Evolutionary conservation across 2,797 vertebrate species (phyloP).

Genomic region (Coendou prehensilis): DNA sequence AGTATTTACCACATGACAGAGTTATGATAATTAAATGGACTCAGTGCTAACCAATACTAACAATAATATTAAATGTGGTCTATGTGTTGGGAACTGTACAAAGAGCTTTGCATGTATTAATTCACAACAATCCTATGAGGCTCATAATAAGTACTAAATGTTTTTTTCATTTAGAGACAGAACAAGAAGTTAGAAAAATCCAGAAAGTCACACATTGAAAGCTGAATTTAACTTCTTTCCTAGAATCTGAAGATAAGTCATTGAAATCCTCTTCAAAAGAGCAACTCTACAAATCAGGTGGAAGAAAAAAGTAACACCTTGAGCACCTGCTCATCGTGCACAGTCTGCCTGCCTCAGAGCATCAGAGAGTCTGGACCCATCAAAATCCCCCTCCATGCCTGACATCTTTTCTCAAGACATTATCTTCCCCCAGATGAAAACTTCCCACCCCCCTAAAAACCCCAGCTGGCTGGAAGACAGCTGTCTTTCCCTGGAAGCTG

Average conservation of each 20-base stretch:
- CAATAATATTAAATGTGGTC: neutral
- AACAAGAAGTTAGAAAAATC: conserved; percentile 25
- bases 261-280: neutral
- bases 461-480: conserved; percentile 62
- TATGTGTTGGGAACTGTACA: no score
- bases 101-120: neutral
- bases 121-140: neutral
- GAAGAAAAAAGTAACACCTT: neutral
- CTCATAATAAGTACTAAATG: neutral
- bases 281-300: neutral
- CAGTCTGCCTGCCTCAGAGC: neutral
- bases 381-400: neutral
- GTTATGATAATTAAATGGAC: neutral
- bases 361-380: fast-evolving
- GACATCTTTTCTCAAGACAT: conserved; percentile 19
- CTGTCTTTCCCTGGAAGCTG: neutral
- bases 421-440: conserved; percentile 37
- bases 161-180: neutral
- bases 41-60: neutral
- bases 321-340: neutral
- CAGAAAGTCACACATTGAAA: neutral
- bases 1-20: neutral
- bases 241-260: neutral
- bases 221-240: conserved; percentile 45
- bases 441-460: neutral